A percentile compares a stretch with the other conserved stretches of the same genome.
These are phyloP conservation scores for Sebastes steindachneri DNA, from an alignment of 2,797 vertebrate species.

Conservation along the genomic window DNA sequence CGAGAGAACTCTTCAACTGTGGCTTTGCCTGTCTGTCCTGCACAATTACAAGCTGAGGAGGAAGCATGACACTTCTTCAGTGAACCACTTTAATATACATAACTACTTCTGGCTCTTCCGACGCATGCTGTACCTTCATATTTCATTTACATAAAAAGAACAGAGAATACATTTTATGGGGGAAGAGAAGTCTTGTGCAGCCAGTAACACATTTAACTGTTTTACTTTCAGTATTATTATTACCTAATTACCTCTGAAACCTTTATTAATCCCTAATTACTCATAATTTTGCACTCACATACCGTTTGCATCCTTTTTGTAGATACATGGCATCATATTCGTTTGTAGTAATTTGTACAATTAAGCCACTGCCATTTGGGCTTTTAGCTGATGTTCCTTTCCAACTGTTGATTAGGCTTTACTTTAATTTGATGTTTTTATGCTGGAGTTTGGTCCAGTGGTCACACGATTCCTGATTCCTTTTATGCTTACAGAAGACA, in stretches of 20 bases:
- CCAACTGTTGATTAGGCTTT: slow-evolving; percentile 34
- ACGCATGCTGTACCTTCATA: neutral
- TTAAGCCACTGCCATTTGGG: slow-evolving; percentile 10
- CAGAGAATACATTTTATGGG: neutral
- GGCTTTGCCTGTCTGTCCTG: slow-evolving; percentile 20
- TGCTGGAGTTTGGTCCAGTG: slow-evolving; percentile 4
- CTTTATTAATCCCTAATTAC: slow-evolving; percentile 24
- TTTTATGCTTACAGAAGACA: neutral
- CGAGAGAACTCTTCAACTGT: slow-evolving; percentile 28
- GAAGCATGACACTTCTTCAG: slow-evolving; percentile 22
- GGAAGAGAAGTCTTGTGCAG: neutral
- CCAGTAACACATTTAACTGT: neutral
- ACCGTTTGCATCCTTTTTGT: slow-evolving; percentile 17
- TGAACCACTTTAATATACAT: slow-evolving; percentile 26
- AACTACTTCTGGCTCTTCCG: slow-evolving; percentile 1
- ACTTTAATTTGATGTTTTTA: slow-evolving; percentile 4
- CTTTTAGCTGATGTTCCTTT: slow-evolving; percentile 55
- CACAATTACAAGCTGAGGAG: slow-evolving; percentile 51
- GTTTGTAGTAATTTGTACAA: slow-evolving; percentile 48
- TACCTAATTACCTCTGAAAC: slow-evolving; percentile 12
- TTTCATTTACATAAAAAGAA: slow-evolving; percentile 26
- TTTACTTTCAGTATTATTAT: slow-evolving; percentile 1
- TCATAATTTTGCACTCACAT: slow-evolving; percentile 12
- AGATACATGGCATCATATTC: slow-evolving; percentile 20
- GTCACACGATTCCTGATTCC: neutral